phyloP scores from a whole-genome alignment of 2,888 invertebrate species.

The Thysanoteuthis rhombus region DNA sequence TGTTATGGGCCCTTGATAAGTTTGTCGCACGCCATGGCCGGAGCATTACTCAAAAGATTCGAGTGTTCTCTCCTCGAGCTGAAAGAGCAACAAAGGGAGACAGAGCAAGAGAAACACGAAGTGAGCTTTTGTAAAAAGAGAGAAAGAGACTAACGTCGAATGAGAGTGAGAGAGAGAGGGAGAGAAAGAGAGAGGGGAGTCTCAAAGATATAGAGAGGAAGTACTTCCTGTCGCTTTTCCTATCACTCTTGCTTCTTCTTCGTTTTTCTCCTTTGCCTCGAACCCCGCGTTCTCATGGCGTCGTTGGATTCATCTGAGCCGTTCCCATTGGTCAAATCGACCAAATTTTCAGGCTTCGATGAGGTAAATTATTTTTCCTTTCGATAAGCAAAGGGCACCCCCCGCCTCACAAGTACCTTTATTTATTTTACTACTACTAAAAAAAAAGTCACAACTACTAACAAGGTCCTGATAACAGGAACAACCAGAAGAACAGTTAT shows the following conservation, averaged over 20 bases:
- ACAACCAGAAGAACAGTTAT: no score
- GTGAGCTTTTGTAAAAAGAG: neutral
- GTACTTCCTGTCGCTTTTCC: neutral
- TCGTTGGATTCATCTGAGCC: neutral
- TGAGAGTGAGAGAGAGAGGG: neutral
- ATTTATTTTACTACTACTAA: neutral
- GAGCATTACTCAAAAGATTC: neutral
- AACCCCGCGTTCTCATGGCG: conserved; percentile 1
- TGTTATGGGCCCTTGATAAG: neutral
- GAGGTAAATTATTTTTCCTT: neutral
- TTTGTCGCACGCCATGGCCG: neutral
- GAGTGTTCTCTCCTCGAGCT: neutral
- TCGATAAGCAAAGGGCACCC: neutral
- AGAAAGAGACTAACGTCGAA: neutral
- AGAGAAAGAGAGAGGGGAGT: neutral
- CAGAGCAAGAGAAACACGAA: neutral
- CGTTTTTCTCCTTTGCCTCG: neutral
- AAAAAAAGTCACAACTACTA: no score
- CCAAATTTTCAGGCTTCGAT: neutral
- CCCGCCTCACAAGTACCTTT: neutral
- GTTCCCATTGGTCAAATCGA: neutral
- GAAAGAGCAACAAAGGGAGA: neutral
- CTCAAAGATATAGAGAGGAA: neutral
- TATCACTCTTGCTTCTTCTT: neutral
- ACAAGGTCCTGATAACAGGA: no score